Evolutionary conservation across 2,113 vertebrate genomes (phyloP).

Genomic region (Passer domesticus): DNA sequence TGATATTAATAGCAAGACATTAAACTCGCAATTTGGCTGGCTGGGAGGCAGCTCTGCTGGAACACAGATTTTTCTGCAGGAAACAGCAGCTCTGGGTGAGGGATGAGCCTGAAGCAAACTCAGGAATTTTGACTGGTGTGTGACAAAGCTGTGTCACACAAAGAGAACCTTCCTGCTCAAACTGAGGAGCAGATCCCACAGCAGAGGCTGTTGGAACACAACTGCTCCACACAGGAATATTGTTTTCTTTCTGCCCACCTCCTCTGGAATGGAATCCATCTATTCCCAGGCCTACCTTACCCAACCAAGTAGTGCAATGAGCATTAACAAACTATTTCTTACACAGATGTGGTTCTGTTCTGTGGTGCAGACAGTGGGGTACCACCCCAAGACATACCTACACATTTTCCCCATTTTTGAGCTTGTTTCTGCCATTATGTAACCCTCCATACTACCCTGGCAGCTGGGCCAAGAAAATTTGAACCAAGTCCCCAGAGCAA

Average conservation of each 20-base stretch:
- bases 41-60: conserved; percentile 23
- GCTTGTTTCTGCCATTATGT: conserved; percentile 56
- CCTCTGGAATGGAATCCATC: background rate
- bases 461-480: conserved; percentile 50
- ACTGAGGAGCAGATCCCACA: accelerated
- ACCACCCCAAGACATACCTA: conserved; percentile 20
- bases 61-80: conserved; percentile 48
- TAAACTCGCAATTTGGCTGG: conserved; percentile 57
- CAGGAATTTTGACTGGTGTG: background rate
- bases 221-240: background rate
- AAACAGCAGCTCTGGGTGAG: conserved; percentile 31
- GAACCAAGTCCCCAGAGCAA: conserved; percentile 58
- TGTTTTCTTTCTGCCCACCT: background rate
- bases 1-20: conserved; percentile 52
- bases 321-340: background rate
- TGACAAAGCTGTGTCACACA: background rate
- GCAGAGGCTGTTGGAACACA: background rate
- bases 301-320: background rate
- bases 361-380: background rate
- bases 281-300: background rate
- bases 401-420: conserved; percentile 53
- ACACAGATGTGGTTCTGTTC: background rate
- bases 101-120: background rate
- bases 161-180: background rate
- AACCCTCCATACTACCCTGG: conserved; percentile 60